These are phyloP conservation scores for Melanerpes aurifrons DNA, from an alignment of 2,113 vertebrate genomes.

Conservation along the genomic window DNA sequence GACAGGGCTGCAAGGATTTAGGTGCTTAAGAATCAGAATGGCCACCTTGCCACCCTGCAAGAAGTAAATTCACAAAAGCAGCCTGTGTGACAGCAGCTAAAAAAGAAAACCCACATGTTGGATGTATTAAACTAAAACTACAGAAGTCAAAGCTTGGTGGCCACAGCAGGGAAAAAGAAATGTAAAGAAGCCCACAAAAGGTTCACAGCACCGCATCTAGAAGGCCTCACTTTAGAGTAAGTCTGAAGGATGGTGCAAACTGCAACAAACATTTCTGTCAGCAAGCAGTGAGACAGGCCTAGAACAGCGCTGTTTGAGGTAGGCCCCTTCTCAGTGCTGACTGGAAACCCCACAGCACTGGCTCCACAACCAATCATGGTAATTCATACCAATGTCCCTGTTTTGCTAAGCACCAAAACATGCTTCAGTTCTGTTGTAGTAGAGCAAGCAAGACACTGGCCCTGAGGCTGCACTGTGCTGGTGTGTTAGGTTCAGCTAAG, in stretches of 20 bases:
- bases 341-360: neutral
- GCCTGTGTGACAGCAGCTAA: neutral
- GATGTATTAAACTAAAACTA: neutral
- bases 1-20: neutral
- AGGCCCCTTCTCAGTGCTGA: neutral
- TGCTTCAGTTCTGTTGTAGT: neutral
- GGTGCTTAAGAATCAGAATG: neutral
- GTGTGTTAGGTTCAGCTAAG: neutral
- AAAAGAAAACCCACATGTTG: neutral
- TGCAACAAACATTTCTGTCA: fast-evolving
- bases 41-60: neutral
- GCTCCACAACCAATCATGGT: neutral
- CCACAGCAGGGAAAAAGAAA: neutral
- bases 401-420: slow-evolving; percentile 5
- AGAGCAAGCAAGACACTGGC: neutral
- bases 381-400: neutral
- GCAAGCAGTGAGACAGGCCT: neutral
- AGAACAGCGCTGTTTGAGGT: neutral
- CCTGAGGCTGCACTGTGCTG: neutral
- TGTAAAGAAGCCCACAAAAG: neutral
- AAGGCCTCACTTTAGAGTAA: neutral
- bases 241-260: neutral
- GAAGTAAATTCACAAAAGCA: neutral
- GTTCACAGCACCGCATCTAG: neutral
- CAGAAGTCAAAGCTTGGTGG: neutral